A percentile compares a stretch with the other conserved stretches of the same genome.
Conservation (phyloP, 2,797 vertebrate genomes). For the Rhincodon typus region DNA sequence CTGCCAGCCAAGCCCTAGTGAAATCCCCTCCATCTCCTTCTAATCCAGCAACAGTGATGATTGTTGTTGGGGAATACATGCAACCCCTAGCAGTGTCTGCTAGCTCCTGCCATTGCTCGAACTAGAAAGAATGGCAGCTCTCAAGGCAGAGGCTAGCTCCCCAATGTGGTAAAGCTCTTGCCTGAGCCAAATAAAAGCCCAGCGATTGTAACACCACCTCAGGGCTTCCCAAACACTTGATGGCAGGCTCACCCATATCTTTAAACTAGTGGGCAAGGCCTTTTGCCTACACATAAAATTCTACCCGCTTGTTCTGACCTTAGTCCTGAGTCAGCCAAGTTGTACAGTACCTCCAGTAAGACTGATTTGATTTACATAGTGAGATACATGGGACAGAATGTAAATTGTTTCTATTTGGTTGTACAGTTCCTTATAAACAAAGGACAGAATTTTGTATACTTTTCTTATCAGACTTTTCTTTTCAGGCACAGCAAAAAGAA, state of each 20-base stretch:
- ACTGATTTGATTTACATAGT: neutral
- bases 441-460: neutral
- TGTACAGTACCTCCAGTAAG: neutral
- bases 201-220: too few relatives aligned
- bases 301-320: neutral
- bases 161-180: neutral
- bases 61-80: too few relatives aligned
- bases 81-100: too few relatives aligned
- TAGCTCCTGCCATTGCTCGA: neutral
- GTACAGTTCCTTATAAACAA: neutral
- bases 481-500: slow-evolving; percentile 80
- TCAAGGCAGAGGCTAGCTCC: neutral
- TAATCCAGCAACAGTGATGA: neutral
- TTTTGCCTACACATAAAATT: neutral
- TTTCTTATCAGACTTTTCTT: neutral
- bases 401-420: neutral
- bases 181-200: neutral
- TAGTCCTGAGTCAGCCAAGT: neutral
- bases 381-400: neutral
- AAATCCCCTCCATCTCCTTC: neutral
- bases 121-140: neutral
- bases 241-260: neutral
- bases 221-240: neutral
- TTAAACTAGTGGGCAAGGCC: neutral
- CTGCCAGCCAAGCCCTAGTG: neutral